These are phyloP conservation scores for Monochamus saltuarius DNA, from an alignment of 1,140 invertebrate genomes.

Conservation along the genomic window DNA sequence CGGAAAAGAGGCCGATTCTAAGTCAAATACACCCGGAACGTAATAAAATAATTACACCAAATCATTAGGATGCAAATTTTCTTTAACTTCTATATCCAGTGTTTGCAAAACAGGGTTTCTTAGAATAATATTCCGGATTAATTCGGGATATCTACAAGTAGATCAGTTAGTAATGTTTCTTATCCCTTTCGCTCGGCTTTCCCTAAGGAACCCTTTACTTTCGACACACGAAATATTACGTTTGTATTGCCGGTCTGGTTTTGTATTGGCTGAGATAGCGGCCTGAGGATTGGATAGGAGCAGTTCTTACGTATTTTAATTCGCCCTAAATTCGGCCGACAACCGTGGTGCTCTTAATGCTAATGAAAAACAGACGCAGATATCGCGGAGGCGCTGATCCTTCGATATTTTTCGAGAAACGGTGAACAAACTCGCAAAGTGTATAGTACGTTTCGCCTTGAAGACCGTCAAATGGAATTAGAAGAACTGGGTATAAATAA, in stretches of 20 bases:
- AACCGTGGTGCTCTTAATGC: too few species aligned
- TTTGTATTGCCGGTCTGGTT: constrained; percentile 4
- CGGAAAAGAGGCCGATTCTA: constrained; percentile 1
- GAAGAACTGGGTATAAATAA: too few species aligned
- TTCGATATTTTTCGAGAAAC: too few species aligned
- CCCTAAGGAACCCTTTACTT: constrained; percentile 31
- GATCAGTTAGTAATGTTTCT: constrained; percentile 46
- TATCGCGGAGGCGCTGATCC: too few species aligned
- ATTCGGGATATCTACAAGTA: constrained; percentile 45
- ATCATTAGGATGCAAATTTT: constrained; percentile 50
- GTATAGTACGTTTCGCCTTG: too few species aligned
- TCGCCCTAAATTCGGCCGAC: too few species aligned
- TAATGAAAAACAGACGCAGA: too few species aligned
- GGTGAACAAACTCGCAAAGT: too few species aligned
- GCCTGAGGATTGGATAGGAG: too few species aligned
- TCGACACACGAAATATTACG: constrained; percentile 29
- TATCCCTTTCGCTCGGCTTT: constrained; percentile 31
- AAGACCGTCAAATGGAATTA: too few species aligned
- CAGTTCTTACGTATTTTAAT: too few species aligned
- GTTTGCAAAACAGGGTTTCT: constrained; percentile 41
- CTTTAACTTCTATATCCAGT: constrained; percentile 45
- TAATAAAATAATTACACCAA: constrained; percentile 45
- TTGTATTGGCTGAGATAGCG: not conserved
- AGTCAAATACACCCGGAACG: constrained; percentile 22
- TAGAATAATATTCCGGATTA: constrained; percentile 50